Evolutionary conservation across 2,797 vertebrate species (phyloP).

Genomic region (Ptychadena robeensis): DNA sequence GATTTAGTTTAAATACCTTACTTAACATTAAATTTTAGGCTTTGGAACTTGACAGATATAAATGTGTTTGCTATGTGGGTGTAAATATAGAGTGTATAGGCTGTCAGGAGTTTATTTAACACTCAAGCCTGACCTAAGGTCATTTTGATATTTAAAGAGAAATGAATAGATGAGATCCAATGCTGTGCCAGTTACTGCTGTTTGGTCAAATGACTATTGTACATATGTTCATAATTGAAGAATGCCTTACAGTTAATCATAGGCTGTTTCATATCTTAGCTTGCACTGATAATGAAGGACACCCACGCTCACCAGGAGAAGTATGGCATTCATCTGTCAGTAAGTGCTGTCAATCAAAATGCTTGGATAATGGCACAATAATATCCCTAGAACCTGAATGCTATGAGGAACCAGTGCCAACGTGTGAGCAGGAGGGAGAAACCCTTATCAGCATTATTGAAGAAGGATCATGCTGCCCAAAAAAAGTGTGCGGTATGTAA

Average conservation of each 20-base stretch:
- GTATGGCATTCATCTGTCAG: constrained; percentile 89
- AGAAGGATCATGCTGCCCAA: constrained; percentile 88
- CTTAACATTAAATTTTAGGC: neutral
- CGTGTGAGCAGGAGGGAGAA: constrained; percentile 91
- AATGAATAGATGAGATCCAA: neutral
- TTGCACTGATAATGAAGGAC: constrained; percentile 90
- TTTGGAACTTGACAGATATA: neutral
- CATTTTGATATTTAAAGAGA: neutral
- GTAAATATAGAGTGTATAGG: neutral
- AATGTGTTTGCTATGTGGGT: neutral
- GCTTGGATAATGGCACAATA: constrained; percentile 90
- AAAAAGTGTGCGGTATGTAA: constrained; percentile 89
- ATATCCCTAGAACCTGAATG: constrained; percentile 88
- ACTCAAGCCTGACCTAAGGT: neutral
- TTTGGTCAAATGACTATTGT: neutral
- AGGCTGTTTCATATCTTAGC: constrained; percentile 72
- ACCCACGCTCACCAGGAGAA: constrained; percentile 85
- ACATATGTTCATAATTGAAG: neutral
- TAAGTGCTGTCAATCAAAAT: constrained; percentile 88
- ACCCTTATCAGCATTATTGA: constrained; percentile 83
- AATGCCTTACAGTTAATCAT: neutral
- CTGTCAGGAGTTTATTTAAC: neutral
- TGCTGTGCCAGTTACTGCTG: neutral
- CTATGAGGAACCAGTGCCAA: constrained; percentile 73
- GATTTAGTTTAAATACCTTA: too few species aligned